Conservation (phyloP, 2,113 vertebrate genomes). For the Numida meleagris region DNA sequence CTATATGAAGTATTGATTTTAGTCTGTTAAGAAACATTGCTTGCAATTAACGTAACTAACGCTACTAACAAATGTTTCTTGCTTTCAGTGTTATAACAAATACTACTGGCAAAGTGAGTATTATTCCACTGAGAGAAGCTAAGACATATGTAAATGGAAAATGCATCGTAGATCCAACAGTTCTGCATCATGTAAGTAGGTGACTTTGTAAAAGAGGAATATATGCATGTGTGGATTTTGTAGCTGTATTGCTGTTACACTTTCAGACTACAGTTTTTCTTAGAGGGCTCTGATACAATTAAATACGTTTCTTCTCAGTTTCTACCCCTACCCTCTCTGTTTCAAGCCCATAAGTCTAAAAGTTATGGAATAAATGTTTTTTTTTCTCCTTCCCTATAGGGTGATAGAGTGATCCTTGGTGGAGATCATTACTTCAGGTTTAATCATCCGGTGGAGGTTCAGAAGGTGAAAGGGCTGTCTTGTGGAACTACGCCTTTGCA, state of each 20-base stretch:
- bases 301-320: not conserved
- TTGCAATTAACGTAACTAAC: not conserved
- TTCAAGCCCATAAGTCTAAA: not conserved
- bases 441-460: conserved; percentile 92
- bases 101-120: conserved; percentile 78
- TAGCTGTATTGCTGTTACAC: not conserved
- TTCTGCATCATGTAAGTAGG: conserved; percentile 90
- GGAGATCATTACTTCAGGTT: conserved; percentile 98
- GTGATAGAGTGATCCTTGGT: conserved; percentile 93
- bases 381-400: conserved; percentile 68
- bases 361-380: not conserved
- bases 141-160: conserved; percentile 93
- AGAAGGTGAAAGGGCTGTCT: conserved; percentile 78
- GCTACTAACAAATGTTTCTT: not conserved
- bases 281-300: not conserved
- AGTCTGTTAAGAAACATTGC: not conserved
- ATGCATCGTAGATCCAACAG: conserved; percentile 80
- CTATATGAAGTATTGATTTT: not conserved
- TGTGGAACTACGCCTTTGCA: conserved; percentile 63
- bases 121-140: conserved; percentile 84
- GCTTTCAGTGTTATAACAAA: conserved; percentile 86
- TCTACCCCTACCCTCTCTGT: not conserved
- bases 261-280: not conserved
- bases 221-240: not conserved
- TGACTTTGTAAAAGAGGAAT: not conserved